Evolutionary conservation across 2,113 vertebrate species (phyloP).

Genomic region (Phainopepla nitens): DNA sequence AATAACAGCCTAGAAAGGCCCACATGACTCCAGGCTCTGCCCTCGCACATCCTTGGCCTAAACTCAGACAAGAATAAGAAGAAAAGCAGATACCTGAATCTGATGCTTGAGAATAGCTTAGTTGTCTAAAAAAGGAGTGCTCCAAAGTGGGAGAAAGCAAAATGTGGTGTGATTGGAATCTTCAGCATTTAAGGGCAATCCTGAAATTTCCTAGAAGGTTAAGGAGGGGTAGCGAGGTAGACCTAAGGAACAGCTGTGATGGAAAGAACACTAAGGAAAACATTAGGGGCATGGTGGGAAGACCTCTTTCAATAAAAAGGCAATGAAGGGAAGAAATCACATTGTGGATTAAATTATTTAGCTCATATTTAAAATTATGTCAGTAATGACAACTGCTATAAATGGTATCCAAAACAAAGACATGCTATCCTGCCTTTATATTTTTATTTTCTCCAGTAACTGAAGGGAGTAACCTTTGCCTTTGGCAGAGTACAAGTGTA

Average conservation of each 20-base stretch:
- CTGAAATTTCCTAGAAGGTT: neutral
- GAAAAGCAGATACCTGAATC: neutral
- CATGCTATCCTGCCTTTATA: neutral
- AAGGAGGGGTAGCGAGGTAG: neutral
- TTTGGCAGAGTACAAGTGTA: neutral
- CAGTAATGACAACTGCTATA: neutral
- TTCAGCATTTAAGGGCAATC: neutral
- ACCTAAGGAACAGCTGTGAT: neutral
- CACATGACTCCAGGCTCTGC: neutral
- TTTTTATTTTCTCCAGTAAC: neutral
- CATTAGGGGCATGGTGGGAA: neutral
- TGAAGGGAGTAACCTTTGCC: neutral
- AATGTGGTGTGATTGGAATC: accelerated
- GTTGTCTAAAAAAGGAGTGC: neutral
- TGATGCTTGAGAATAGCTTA: neutral
- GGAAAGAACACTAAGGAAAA: neutral
- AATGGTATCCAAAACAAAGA: neutral
- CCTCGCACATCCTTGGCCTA: neutral
- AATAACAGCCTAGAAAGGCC: neutral
- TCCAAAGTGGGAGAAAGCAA: neutral
- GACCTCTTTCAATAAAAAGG: neutral
- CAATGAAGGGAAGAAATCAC: neutral
- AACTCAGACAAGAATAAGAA: neutral
- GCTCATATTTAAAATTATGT: neutral
- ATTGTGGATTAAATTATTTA: neutral